A percentile compares a stretch with the other conserved stretches of the same genome.
phyloP scores from a whole-genome alignment of 2,797 vertebrate species.

The Antennarius maculatus region DNA sequence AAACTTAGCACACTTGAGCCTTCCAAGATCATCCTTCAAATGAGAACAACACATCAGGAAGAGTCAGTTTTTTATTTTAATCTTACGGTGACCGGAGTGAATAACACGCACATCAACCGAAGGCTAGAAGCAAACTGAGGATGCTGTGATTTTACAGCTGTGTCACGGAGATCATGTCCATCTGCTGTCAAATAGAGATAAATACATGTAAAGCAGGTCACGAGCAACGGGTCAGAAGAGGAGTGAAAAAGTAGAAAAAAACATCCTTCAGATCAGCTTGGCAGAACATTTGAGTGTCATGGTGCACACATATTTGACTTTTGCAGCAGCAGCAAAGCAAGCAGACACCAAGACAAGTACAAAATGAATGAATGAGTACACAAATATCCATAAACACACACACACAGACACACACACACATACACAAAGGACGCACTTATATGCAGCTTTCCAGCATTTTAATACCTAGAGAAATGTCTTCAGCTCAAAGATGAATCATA shows the following conservation, averaged over 20 bases:
- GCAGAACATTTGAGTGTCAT: not conserved
- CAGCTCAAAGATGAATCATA: conserved; percentile 30
- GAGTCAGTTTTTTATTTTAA: conserved; percentile 33
- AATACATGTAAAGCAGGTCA: conserved; percentile 30
- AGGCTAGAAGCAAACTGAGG: conserved; percentile 43
- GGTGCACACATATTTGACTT: not conserved
- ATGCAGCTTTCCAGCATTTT: conserved; percentile 24
- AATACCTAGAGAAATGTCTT: conserved; percentile 22
- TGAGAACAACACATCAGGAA: conserved; percentile 47
- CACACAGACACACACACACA: not conserved
- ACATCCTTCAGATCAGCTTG: not conserved
- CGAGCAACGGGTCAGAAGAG: too few relatives aligned
- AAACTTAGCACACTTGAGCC: conserved; percentile 37
- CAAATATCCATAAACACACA: not conserved
- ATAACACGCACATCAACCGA: conserved; percentile 23
- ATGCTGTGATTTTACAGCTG: conserved; percentile 28
- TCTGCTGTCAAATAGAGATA: conserved; percentile 14
- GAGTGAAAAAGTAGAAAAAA: too few relatives aligned
- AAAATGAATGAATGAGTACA: not conserved
- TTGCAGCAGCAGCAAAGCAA: conserved; percentile 20
- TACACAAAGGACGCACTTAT: conserved; percentile 20
- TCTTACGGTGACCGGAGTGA: conserved; percentile 20
- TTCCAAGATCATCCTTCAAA: conserved; percentile 41
- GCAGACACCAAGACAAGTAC: conserved; percentile 55
- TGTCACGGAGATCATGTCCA: conserved; percentile 24